A percentile compares a stretch with the other conserved stretches of the same genome.
These are phyloP conservation scores for Zoanthus solanderi DNA, from an alignment of 92 coral and sea anemone species.

Conservation along the genomic window DNA sequence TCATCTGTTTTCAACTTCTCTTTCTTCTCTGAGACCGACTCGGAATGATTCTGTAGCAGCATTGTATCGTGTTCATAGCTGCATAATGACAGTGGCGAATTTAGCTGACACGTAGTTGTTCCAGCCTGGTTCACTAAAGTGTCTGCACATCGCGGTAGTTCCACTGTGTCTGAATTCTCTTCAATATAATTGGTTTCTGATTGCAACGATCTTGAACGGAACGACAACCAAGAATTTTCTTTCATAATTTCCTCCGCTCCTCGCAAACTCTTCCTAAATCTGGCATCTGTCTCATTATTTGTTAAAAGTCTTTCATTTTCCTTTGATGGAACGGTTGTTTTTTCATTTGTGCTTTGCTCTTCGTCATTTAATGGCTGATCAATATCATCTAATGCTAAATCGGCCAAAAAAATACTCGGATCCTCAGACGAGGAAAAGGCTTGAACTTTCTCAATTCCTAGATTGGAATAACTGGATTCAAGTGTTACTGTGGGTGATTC, in stretches of 20 bases:
- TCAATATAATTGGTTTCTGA: neutral
- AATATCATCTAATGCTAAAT: conserved; percentile 60
- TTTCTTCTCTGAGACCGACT: neutral
- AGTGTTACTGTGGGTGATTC: neutral
- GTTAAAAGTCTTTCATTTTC: neutral
- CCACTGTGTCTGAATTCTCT: neutral
- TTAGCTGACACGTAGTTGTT: neutral
- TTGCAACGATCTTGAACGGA: neutral
- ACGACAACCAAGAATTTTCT: neutral
- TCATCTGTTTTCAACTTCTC: neutral
- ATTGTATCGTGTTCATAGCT: neutral
- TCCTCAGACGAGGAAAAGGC: conserved; percentile 78
- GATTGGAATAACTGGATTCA: neutral
- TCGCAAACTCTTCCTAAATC: neutral
- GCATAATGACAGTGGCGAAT: neutral
- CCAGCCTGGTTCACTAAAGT: neutral
- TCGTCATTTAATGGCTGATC: neutral
- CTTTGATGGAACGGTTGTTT: neutral
- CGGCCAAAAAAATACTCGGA: conserved; percentile 73
- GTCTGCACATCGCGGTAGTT: conserved; percentile 2
- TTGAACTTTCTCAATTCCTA: conserved; percentile 14
- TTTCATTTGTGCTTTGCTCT: neutral
- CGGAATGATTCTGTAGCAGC: neutral
- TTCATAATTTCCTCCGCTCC: neutral
- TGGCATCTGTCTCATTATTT: neutral